Evolutionary conservation across 92 coral and sea anemone species (phyloP).

Genomic region (Zoanthus sansibaricus): DNA sequence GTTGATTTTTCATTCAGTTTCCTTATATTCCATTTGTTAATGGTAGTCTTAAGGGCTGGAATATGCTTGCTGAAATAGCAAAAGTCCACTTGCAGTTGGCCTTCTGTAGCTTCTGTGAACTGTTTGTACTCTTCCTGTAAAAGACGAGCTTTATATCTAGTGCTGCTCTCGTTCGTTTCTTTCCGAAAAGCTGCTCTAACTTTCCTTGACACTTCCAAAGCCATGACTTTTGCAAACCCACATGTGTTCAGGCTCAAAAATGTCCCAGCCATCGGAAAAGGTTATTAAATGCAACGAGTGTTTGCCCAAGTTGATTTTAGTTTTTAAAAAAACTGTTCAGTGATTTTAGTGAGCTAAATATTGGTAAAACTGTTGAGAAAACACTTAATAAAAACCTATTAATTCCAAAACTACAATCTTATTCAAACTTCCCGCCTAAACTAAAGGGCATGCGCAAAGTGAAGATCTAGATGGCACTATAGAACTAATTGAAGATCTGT

Average conservation of each 20-base stretch:
- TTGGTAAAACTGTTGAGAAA: neutral
- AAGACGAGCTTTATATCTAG: conserved; percentile 14
- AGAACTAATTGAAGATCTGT: conserved; percentile 23
- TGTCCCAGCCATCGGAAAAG: conserved; percentile 30
- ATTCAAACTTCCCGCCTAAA: conserved; percentile 22
- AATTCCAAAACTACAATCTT: neutral
- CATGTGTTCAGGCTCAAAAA: conserved; percentile 47
- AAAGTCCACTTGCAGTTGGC: conserved; percentile 2
- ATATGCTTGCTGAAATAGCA: conserved; percentile 6
- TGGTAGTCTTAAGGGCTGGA: conserved; percentile 21
- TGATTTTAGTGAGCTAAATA: neutral
- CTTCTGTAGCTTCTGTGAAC: conserved; percentile 2
- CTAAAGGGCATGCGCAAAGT: conserved; percentile 18
- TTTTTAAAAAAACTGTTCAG: conserved; percentile 13
- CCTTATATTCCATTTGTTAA: conserved; percentile 63
- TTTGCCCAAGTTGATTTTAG: conserved; percentile 2
- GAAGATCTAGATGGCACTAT: neutral
- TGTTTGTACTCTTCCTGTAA: conserved; percentile 11
- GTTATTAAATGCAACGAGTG: neutral
- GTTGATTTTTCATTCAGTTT: conserved; percentile 27
- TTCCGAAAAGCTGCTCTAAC: neutral
- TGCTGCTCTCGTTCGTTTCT: conserved; percentile 18
- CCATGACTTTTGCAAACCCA: conserved; percentile 41
- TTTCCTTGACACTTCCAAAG: conserved; percentile 21
- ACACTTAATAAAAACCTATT: too few species aligned